Percentiles rank a stretch among this genome's conserved stretches.
phyloP scores from a whole-genome alignment of 2,888 invertebrate species.

The Priocnemis perturbator region DNA sequence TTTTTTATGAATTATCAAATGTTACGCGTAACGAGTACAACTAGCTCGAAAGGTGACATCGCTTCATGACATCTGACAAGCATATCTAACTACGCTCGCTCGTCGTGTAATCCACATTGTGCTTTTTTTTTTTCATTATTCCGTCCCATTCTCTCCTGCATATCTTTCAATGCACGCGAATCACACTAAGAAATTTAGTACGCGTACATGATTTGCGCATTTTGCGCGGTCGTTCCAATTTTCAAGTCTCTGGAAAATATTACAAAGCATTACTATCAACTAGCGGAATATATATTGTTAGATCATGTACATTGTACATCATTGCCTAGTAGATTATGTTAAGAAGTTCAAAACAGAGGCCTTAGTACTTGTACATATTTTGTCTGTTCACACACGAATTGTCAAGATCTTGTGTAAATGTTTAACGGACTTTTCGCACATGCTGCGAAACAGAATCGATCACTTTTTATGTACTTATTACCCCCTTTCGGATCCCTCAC shows the following conservation, averaged over 20 bases:
- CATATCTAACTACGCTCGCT: too few relatives aligned
- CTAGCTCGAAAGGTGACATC: too few relatives aligned
- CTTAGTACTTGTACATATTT: constrained; percentile 26
- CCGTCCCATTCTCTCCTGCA: too few relatives aligned
- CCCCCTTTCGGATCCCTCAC: background rate
- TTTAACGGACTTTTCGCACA: too few relatives aligned
- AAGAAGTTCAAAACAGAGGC: constrained; percentile 15
- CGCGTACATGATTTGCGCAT: too few relatives aligned
- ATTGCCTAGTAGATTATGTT: constrained; percentile 11
- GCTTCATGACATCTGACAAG: too few relatives aligned
- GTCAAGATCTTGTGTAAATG: background rate
- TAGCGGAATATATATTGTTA: background rate
- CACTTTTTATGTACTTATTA: constrained; percentile 2
- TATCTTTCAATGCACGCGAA: too few relatives aligned
- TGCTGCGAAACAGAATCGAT: background rate
- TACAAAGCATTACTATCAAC: background rate
- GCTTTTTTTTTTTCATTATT: too few relatives aligned
- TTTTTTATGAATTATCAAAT: too few relatives aligned
- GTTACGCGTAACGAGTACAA: too few relatives aligned
- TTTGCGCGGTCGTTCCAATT: constrained; percentile 4
- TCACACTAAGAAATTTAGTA: too few relatives aligned
- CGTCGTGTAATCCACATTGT: too few relatives aligned
- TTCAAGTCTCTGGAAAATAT: constrained; percentile 16
- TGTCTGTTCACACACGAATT: background rate
- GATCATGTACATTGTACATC: constrained; percentile 3